Conservation (phyloP, 2,113 vertebrate genomes). For the Oreamnos americanus region DNA sequence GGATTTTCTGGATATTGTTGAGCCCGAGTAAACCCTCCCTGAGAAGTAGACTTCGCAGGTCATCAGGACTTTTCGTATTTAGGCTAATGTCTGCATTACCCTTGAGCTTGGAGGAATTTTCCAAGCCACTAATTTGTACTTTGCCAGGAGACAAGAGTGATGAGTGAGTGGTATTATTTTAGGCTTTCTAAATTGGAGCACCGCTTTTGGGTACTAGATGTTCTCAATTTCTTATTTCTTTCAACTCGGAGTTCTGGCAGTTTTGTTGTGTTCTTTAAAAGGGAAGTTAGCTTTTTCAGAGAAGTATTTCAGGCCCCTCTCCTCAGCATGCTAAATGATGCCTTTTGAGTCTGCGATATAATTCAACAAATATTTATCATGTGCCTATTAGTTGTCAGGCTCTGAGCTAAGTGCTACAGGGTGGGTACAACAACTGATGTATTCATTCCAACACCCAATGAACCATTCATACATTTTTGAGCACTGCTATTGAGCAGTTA, state of each 20-base stretch:
- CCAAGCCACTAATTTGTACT: conserved; percentile 64
- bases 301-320: not conserved
- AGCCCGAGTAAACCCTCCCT: not conserved
- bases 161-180: conserved; percentile 58
- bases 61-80: conserved; percentile 16
- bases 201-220: conserved; percentile 43
- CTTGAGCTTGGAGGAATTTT: conserved; percentile 56
- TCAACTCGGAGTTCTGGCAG: not conserved
- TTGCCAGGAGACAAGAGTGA: conserved; percentile 57
- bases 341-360: not conserved
- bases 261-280: conserved; percentile 23
- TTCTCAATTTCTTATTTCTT: conserved; percentile 45
- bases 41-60: not conserved
- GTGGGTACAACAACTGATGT: not conserved
- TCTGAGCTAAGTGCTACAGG: not conserved
- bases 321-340: not conserved
- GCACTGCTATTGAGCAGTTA: not conserved
- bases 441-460: not conserved
- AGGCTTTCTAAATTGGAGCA: conserved; percentile 59
- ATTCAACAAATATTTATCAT: conserved; percentile 31
- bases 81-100: conserved; percentile 37
- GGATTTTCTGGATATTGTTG: conserved; percentile 64
- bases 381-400: not conserved
- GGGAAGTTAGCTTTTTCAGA: not conserved
- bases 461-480: not conserved